A percentile compares a stretch with the other conserved stretches of the same genome.
Evolutionary conservation across 30 jellyfish, hydroid and myxozoan species (phyloP).

Genomic region (Cassiopea xamachana): DNA sequence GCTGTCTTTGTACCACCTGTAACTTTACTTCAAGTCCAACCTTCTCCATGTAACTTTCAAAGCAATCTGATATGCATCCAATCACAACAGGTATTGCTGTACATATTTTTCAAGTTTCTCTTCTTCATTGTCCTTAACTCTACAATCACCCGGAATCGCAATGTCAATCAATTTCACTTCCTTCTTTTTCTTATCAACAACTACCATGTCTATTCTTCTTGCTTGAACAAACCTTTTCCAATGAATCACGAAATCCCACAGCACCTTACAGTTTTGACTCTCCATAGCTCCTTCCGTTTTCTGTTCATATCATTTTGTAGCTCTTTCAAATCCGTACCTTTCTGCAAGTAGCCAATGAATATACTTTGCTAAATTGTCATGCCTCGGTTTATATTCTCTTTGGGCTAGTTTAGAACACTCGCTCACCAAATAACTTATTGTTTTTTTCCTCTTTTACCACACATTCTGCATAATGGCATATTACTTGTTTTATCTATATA

Average conservation of each 20-base stretch:
- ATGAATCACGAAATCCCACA: background rate
- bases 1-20: no score
- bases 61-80: no score
- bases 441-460: no score
- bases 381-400: background rate
- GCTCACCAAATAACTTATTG: no score
- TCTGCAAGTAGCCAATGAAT: background rate
- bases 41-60: no score
- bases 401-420: no score
- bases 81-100: background rate
- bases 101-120: background rate
- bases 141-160: background rate
- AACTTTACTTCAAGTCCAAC: no score
- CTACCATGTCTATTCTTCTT: conserved; percentile 8
- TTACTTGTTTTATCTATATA: no score
- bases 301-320: background rate
- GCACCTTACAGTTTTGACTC: background rate
- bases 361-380: background rate
- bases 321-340: background rate
- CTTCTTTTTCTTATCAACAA: conserved; percentile 8
- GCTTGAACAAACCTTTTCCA: background rate
- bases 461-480: no score
- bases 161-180: background rate
- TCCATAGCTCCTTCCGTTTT: background rate
- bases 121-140: background rate